Conservation (phyloP, 2,888 invertebrate species). For the Platerodrilus igneus region DNA sequence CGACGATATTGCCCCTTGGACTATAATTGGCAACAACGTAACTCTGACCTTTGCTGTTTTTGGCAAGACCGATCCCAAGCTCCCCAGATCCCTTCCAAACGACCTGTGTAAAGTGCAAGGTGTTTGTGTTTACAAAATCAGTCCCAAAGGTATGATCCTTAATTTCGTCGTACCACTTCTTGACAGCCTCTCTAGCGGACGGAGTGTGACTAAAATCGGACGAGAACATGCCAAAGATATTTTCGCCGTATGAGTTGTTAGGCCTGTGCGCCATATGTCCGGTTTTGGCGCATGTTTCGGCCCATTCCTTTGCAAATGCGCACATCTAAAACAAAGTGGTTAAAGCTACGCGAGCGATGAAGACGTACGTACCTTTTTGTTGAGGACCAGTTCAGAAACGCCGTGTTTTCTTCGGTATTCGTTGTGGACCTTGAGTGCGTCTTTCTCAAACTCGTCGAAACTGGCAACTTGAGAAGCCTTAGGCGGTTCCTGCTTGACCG, state of each 20-base stretch:
- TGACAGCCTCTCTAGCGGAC: slow-evolving; percentile 53
- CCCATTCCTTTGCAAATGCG: slow-evolving; percentile 66
- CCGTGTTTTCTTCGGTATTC: slow-evolving; percentile 58
- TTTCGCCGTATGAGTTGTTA: slow-evolving; percentile 60
- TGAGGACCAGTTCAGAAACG: slow-evolving; percentile 53
- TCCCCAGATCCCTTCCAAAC: slow-evolving; percentile 66
- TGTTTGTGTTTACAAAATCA: slow-evolving; percentile 51
- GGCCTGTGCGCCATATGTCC: slow-evolving; percentile 63
- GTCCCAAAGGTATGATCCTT: slow-evolving; percentile 52
- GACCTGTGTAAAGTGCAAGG: slow-evolving; percentile 54
- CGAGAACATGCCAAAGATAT: slow-evolving; percentile 55
- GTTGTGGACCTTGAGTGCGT: slow-evolving; percentile 57
- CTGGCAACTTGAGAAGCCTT: slow-evolving; percentile 31
- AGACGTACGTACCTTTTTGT: slow-evolving; percentile 48
- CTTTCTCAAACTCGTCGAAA: slow-evolving; percentile 44
- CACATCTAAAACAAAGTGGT: slow-evolving; percentile 52
- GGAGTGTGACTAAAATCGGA: slow-evolving; percentile 52
- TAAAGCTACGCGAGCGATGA: too few species aligned
- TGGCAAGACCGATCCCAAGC: slow-evolving; percentile 67
- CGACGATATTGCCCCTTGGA: slow-evolving; percentile 76
- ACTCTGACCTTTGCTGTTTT: slow-evolving; percentile 69
- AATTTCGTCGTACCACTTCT: slow-evolving; percentile 58
- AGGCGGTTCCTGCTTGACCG: slow-evolving; percentile 14
- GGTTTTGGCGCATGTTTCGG: slow-evolving; percentile 60
- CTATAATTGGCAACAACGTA: slow-evolving; percentile 82